Percentiles rank a stretch among this genome's conserved stretches.
Evolutionary conservation across 1,140 invertebrate genomes (phyloP).

Genomic region (Drosophila burlai): DNA sequence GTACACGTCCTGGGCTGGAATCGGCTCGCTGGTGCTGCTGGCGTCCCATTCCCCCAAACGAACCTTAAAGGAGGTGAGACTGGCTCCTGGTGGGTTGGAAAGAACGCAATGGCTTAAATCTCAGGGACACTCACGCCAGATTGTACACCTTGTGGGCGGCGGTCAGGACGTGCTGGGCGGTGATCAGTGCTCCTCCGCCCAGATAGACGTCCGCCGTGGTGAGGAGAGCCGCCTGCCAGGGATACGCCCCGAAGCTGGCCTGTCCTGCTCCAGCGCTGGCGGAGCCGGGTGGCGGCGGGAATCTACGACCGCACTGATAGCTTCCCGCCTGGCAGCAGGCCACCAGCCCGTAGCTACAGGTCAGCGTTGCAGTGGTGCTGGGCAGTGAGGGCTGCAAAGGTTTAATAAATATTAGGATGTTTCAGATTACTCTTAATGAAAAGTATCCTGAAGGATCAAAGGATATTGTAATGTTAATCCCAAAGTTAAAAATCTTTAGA

Average conservation of each 20-base stretch:
- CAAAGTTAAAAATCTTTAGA: background rate
- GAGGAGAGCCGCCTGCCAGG: conserved; percentile 86
- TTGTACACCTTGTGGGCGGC: conserved; percentile 89
- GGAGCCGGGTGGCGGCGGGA: conserved; percentile 70
- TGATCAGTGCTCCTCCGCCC: conserved; percentile 89
- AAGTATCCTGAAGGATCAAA: background rate
- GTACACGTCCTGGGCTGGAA: conserved; percentile 87
- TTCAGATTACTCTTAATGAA: background rate
- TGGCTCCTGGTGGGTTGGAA: conserved; percentile 5
- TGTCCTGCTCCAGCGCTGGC: conserved; percentile 58
- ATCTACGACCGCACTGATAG: conserved; percentile 78
- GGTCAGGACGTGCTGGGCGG: conserved; percentile 88
- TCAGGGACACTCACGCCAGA: conserved; percentile 86
- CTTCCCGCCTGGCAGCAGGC: conserved; percentile 74
- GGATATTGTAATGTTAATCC: background rate
- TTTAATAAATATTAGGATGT: background rate
- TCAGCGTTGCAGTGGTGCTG: conserved; percentile 35
- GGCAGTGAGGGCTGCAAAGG: conserved; percentile 33
- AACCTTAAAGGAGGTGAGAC: conserved; percentile 86
- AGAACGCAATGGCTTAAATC: too few species aligned
- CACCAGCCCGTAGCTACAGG: conserved; percentile 68
- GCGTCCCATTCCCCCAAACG: conserved; percentile 90
- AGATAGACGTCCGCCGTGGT: conserved; percentile 87
- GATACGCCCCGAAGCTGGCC: conserved; percentile 78
- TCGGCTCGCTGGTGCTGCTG: conserved; percentile 87